Base-by-base conservation (phyloP, 2,797 vertebrate species). In the Poeciliopsis infans region DNA sequence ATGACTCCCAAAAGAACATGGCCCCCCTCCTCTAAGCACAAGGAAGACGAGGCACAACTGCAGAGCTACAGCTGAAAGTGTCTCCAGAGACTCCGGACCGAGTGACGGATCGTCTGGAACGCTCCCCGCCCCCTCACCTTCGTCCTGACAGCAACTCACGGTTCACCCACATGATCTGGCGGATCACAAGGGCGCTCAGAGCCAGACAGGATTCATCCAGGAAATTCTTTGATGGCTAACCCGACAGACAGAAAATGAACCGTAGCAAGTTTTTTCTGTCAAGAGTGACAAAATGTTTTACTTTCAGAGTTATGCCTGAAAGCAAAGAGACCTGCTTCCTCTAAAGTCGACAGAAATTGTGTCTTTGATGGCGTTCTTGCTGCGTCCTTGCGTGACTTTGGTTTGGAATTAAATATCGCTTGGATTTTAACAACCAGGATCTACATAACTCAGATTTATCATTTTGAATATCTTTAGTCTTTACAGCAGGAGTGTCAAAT, bases 61-160 rank as follows among this genome's bases (percentile, higher is more conserved):
- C 57, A 45, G 74, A 3, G 86, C 86, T 94, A 87, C 94, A 95
- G 93, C 93, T 94, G 89, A 93, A 91, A 81, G 79, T 61, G 86
- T 91, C 90, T 87, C 89, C 80, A 76, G 89, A 79, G 91, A 86
- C 84, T 81, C 77, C 79, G 72, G 88, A 92, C 85, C 83, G 75
- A 87, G 86, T 81, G 81, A 90, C 87, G 86, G 92, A 85, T 93
- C 89, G 92, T 88, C 83, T 80, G 49, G 75, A 87, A 69, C 71
- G 1, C 47, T 69, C 59, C 69, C 74, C 59, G 43, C 39, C 81
- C 39, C 76, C 83, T 23, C n/a, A 16, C 13, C 68, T 8, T 28
- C 61, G 79, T 86, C 87, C 78, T 79, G 82, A 91, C 89, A 90
- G 86, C 90, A 91, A 90, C 88, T 85, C 81, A 47, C 82, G 86